Conservation (phyloP, 2,113 vertebrate species). For the Syngnathoides biaculeatus region DNA sequence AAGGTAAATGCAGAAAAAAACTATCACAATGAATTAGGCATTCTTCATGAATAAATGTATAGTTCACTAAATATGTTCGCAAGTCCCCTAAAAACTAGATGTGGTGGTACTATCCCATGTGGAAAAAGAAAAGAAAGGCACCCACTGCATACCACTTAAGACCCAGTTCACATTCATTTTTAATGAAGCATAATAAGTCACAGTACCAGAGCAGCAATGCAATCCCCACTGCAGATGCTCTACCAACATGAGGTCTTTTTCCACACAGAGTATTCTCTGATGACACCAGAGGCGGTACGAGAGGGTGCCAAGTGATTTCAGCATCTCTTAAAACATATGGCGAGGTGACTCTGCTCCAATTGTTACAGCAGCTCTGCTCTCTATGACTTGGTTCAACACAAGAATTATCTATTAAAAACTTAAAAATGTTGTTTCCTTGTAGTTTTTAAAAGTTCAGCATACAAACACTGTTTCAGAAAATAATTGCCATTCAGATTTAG, state of each 20-base stretch:
- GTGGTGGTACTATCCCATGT: conserved; percentile 45
- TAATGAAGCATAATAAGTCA: conserved; percentile 70
- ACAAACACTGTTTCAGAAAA: not conserved
- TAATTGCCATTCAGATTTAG: not conserved
- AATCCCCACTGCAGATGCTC: conserved; percentile 53
- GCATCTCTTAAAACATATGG: conserved; percentile 41
- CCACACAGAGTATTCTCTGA: conserved; percentile 18
- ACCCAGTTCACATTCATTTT: conserved; percentile 66
- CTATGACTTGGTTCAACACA: not conserved
- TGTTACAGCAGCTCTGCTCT: conserved; percentile 11
- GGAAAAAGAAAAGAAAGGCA: conserved; percentile 59
- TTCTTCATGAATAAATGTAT: conserved; percentile 33
- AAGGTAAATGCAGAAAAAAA: conserved; percentile 38
- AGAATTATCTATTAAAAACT: not conserved
- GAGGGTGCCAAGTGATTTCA: conserved; percentile 24
- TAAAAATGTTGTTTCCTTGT: not conserved
- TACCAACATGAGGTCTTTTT: conserved; percentile 40
- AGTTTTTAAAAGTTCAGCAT: not conserved
- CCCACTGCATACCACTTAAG: conserved; percentile 45
- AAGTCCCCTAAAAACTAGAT: conserved; percentile 34
- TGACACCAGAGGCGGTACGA: conserved; percentile 5
- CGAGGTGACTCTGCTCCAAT: conserved; percentile 24
- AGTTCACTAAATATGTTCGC: conserved; percentile 52
- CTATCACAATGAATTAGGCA: conserved; percentile 39
- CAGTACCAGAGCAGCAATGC: conserved; percentile 52